Base-by-base conservation (phyloP, 2,888 invertebrate genomes). In the Molorchus minor region DNA sequence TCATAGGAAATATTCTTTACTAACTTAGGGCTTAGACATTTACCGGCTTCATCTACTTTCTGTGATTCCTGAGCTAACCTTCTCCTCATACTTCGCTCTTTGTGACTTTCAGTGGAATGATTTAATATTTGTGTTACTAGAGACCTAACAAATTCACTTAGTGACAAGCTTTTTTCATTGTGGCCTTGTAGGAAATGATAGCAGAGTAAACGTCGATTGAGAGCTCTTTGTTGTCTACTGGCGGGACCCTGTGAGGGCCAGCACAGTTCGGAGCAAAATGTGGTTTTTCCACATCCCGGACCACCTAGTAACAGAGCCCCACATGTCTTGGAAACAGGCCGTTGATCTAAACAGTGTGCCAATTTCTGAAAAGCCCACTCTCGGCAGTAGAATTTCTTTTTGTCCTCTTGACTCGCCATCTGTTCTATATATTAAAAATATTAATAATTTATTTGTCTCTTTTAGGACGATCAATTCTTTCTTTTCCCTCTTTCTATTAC, bases 331-430 rank as follows among this genome's bases (percentile, higher is more conserved):
- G 91, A 90, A 12, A 87, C 87, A 0, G 92, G 90, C 59, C 96
- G 82, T 80, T 94, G 94, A 75, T 98, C 96, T 70, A 98, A 79
- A 70, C 95, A 96, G 72, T 96, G 91, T 1, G 91, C 90, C 29
- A 98, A 86, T 82, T 98, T 97, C 81, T 94, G 92, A 73, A 97
- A 93, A 3, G 94, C 94, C 97, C 97, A 98, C 81, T 98, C 97
- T 5, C 97, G 87, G 77, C 94, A 93, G 83, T 90, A 93, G 82
- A 95, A 94, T 57, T 87, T 85, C 68, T 91, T 87, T 77, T 87
- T 87, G 77, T 89, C 89, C 12, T 85, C 84, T 8, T 83, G 76
- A 45, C 70, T 67, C 19, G 76, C 71, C 77, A 77, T 79, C 38
- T 64, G 64, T 29, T 30, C 10, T 12, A 25, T 55, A 30, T 38